A percentile compares a stretch with the other conserved stretches of the same genome.
Evolutionary conservation across 2,113 vertebrate species (phyloP).

Genomic region (Pluvialis apricaria): DNA sequence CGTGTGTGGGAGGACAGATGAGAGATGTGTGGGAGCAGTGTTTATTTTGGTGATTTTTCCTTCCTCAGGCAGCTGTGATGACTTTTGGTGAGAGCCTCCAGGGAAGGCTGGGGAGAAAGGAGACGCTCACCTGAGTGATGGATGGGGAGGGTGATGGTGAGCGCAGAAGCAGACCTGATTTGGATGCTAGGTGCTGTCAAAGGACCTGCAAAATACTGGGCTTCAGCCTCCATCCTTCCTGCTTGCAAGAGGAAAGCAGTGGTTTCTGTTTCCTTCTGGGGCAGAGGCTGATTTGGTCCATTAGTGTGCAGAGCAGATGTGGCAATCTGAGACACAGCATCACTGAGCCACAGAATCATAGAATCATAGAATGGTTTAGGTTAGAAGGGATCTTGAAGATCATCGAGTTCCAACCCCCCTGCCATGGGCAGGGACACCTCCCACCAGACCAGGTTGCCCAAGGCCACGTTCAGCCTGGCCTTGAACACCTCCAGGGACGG

Average conservation of each 20-base stretch:
- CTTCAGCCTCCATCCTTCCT: background rate
- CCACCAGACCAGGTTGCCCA: too few species aligned
- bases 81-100: background rate
- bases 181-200: background rate
- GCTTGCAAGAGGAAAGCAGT: background rate
- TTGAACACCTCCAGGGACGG: too few species aligned
- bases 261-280: background rate
- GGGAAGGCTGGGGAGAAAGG: background rate
- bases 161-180: background rate
- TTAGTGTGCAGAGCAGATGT: background rate
- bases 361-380: too few species aligned
- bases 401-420: too few species aligned
- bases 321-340: background rate
- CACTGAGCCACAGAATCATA: background rate
- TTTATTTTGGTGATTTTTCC: background rate
- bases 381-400: too few species aligned
- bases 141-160: background rate
- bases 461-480: too few species aligned
- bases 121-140: background rate
- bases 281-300: background rate
- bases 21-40: background rate
- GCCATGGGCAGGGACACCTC: too few species aligned
- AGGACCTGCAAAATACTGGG: background rate
- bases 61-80: background rate
- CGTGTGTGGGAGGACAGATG: background rate